Evolutionary conservation across 2,797 vertebrate species (phyloP).

Genomic region (Dermochelys coriacea): DNA sequence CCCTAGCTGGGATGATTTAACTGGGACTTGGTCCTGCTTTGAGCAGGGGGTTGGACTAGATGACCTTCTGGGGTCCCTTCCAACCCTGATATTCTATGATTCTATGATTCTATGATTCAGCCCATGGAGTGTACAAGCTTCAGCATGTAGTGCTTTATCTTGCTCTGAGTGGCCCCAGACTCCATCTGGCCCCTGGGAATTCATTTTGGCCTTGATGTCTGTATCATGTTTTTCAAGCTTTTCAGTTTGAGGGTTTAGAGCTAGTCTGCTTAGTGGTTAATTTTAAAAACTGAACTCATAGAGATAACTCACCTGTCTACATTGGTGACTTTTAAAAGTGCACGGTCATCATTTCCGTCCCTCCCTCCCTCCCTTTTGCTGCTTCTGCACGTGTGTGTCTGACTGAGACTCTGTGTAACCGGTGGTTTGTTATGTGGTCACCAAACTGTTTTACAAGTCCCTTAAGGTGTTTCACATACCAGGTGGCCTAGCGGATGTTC

Average conservation of each 20-base stretch:
- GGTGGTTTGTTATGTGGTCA: constrained; percentile 76
- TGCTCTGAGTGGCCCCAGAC: neutral
- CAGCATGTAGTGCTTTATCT: neutral
- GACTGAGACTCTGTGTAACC: constrained; percentile 46
- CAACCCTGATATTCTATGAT: too few relatives aligned
- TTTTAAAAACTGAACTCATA: neutral
- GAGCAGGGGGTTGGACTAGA: too few relatives aligned
- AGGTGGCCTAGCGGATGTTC: constrained; percentile 60
- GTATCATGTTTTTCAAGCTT: neutral
- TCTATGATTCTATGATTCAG: too few relatives aligned
- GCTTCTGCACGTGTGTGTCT: neutral
- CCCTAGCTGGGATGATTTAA: too few relatives aligned
- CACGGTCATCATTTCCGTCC: constrained; percentile 55
- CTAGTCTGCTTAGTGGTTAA: neutral
- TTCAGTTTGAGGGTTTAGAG: constrained; percentile 22
- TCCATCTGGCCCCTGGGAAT: neutral
- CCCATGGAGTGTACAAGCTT: neutral
- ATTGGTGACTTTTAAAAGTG: constrained; percentile 24
- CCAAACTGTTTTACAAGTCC: constrained; percentile 72
- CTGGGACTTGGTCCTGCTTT: too few relatives aligned
- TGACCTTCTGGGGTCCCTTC: too few relatives aligned
- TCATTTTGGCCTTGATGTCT: neutral
- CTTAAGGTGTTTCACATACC: constrained; percentile 66
- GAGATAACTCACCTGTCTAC: neutral
- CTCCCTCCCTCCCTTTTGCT: neutral